Conservation (phyloP, 2,113 vertebrate genomes). For the Crotalus helleri region DNA sequence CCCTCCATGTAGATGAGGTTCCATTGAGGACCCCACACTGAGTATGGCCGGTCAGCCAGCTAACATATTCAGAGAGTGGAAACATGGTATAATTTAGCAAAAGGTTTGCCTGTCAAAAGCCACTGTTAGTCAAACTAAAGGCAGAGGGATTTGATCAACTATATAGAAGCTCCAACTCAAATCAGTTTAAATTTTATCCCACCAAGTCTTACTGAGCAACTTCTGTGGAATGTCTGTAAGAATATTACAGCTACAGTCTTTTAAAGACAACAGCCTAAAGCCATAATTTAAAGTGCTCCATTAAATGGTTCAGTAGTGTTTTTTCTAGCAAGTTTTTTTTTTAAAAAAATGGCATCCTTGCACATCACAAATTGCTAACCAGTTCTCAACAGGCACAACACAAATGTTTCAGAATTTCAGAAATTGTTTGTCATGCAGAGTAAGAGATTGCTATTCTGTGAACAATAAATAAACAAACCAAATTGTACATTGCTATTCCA, state of each 20-base stretch:
- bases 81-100: no score
- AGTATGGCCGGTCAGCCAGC: no score
- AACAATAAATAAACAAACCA: neutral
- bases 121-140: neutral
- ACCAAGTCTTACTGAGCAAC: neutral
- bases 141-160: neutral
- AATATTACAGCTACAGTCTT: neutral
- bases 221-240: neutral
- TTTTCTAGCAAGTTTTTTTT: neutral
- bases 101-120: neutral
- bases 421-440: neutral
- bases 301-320: neutral
- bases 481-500: neutral
- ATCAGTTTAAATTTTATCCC: neutral
- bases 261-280: neutral
- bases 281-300: neutral
- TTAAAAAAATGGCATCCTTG: neutral
- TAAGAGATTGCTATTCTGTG: neutral
- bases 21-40: no score
- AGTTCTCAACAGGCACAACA: neutral
- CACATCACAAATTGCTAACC: neutral
- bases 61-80: neutral
- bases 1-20: no score
- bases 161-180: neutral
- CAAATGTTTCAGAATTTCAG: constrained; percentile 9